Percentiles rank a stretch among this genome's conserved stretches.
These are phyloP conservation scores for Meandrina meandrites DNA, from an alignment of 92 coral and sea anemone genomes.

Conservation along the genomic window DNA sequence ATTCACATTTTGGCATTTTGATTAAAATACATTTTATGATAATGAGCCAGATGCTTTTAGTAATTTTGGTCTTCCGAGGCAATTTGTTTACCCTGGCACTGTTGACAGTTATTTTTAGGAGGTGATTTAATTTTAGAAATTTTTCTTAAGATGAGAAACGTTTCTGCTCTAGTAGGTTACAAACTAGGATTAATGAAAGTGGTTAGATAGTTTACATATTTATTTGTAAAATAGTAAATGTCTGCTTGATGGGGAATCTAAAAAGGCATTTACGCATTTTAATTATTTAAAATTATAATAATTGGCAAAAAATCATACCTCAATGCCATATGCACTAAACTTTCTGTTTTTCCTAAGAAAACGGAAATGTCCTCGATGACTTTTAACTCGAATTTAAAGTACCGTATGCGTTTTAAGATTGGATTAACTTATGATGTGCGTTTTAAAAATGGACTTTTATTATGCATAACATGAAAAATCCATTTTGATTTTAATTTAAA, in stretches of 20 bases:
- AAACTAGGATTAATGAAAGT: background rate
- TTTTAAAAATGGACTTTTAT: background rate
- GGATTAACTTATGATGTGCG: background rate
- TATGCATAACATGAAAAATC: background rate
- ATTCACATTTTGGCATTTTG: background rate
- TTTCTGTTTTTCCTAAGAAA: background rate
- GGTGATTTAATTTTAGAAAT: background rate
- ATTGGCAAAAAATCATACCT: background rate
- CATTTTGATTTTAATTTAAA: background rate
- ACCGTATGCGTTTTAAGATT: background rate
- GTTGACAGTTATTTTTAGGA: background rate
- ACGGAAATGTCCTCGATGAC: too few relatives aligned
- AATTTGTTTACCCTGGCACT: background rate
- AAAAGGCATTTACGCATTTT: background rate
- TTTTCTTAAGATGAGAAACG: too few relatives aligned
- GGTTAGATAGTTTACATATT: background rate
- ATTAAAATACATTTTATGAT: background rate
- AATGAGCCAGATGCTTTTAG: constrained; percentile 2
- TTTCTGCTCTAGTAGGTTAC: background rate
- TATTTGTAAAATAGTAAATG: background rate
- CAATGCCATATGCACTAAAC: background rate
- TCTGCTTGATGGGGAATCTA: background rate
- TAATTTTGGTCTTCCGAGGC: background rate
- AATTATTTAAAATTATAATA: background rate
- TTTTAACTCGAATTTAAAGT: background rate